Conservation (phyloP, 1,140 invertebrate genomes). For the Drosophila tropicalis region DNA sequence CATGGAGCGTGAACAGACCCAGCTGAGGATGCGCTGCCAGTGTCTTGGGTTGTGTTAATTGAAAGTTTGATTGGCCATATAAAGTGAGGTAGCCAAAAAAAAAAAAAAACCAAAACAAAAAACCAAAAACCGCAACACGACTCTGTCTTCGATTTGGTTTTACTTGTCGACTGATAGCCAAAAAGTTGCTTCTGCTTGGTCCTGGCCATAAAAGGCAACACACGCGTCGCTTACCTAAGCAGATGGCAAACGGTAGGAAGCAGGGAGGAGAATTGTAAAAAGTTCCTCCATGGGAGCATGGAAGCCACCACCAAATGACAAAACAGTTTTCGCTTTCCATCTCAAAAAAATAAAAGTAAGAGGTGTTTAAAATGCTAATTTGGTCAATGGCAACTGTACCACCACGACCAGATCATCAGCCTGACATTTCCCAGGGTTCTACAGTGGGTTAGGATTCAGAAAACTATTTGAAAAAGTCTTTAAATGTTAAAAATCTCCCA, state of each 20-base stretch:
- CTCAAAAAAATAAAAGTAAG: constrained; percentile 71
- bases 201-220: constrained; percentile 66
- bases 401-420: constrained; percentile 16
- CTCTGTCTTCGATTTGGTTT: constrained; percentile 61
- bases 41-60: constrained; percentile 62
- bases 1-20: constrained; percentile 67
- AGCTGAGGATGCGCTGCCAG: constrained; percentile 66
- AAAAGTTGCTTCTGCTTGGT: constrained; percentile 54
- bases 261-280: neutral
- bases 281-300: neutral
- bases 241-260: constrained; percentile 39
- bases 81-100: constrained; percentile 62
- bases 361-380: constrained; percentile 80
- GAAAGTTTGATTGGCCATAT: constrained; percentile 76
- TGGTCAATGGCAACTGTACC: constrained; percentile 62
- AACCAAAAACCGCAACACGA: constrained; percentile 29
- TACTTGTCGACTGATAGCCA: constrained; percentile 73
- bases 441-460: neutral
- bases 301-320: constrained; percentile 9
- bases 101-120: constrained; percentile 42
- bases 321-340: constrained; percentile 54
- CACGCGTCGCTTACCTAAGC: constrained; percentile 59
- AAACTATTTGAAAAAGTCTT: neutral
- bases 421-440: constrained; percentile 15
- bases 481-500: too few relatives aligned